These are phyloP conservation scores for Megalopta genalis DNA, from an alignment of 1,140 invertebrate species.

Conservation along the genomic window DNA sequence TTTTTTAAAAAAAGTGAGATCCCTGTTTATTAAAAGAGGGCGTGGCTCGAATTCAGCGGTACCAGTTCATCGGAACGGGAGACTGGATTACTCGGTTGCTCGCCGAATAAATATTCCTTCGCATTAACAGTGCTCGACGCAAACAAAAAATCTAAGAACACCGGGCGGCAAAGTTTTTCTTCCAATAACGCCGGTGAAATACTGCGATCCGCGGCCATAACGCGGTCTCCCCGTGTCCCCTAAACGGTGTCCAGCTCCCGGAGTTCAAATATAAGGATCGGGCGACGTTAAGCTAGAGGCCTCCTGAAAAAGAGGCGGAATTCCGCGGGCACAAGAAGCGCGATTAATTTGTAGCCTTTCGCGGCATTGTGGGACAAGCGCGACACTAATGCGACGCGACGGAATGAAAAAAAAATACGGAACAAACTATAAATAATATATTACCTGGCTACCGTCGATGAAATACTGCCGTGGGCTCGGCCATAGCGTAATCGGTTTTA, in stretches of 20 bases:
- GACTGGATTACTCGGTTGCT: not conserved
- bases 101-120: not conserved
- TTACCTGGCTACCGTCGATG: constrained; percentile 15
- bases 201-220: not conserved
- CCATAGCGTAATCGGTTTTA: constrained; percentile 34
- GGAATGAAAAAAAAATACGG: constrained; percentile 11
- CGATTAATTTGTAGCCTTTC: constrained; percentile 20
- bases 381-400: not conserved
- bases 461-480: constrained; percentile 19
- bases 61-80: not conserved
- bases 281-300: not conserved
- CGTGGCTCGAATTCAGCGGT: not conserved
- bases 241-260: not conserved
- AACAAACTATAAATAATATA: constrained; percentile 38
- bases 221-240: not conserved
- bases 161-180: not conserved
- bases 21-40: no score
- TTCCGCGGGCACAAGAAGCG: not conserved
- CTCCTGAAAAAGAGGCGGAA: constrained; percentile 3
- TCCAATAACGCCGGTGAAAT: not conserved
- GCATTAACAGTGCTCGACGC: not conserved
- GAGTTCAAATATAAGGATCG: constrained; percentile 5
- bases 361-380: not conserved
- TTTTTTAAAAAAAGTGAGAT: no score
- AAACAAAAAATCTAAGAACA: not conserved